These are phyloP conservation scores for Amblyornis subalaris DNA, from an alignment of 2,113 vertebrate species.

Conservation along the genomic window DNA sequence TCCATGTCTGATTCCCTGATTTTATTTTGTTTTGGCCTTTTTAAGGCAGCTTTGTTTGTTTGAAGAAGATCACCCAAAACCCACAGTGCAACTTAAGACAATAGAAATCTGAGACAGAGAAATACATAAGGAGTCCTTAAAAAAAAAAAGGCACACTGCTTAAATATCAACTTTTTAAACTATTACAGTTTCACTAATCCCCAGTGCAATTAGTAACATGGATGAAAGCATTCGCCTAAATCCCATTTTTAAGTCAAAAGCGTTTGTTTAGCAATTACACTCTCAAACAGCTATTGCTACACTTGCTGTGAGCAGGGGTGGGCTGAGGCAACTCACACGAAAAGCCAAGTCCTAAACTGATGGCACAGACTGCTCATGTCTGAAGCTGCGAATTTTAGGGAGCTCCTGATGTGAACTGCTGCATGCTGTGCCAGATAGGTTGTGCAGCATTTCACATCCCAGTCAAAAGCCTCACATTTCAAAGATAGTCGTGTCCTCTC, in stretches of 20 bases:
- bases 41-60: neutral
- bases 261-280: neutral
- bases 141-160: neutral
- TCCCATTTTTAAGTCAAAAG: neutral
- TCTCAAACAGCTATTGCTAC: neutral
- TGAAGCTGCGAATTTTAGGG: fast-evolving
- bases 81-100: neutral
- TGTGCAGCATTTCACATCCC: neutral
- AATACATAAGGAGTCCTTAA: neutral
- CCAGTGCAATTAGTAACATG: neutral
- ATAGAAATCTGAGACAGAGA: neutral
- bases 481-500: neutral
- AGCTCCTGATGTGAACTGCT: neutral
- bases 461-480: neutral
- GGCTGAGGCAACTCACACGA: neutral
- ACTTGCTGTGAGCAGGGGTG: neutral
- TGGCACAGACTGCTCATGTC: neutral
- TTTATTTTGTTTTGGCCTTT: neutral
- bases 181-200: neutral
- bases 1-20: neutral
- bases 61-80: neutral
- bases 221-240: slow-evolving; percentile 1
- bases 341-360: neutral
- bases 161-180: neutral
- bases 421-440: neutral